phyloP scores from a whole-genome alignment of 1,140 invertebrate genomes.

The Panulirus ornatus region DNA sequence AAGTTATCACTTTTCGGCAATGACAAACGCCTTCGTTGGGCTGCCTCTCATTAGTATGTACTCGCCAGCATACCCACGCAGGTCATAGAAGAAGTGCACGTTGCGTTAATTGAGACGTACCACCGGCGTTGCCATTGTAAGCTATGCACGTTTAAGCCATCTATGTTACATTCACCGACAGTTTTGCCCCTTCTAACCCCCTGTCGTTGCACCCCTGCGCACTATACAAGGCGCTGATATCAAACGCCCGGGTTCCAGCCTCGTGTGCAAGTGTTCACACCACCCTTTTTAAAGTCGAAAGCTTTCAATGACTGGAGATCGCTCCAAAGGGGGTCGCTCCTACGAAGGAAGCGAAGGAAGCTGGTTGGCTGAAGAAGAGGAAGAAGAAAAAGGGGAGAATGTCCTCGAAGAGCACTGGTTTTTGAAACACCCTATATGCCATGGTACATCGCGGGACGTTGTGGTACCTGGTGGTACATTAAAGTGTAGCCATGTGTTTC shows the following conservation, averaged over 20 bases:
- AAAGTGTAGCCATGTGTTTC: conserved; percentile 71
- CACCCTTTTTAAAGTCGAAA: no score
- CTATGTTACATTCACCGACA: background rate
- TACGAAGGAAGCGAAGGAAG: no score
- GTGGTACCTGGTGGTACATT: conserved; percentile 55
- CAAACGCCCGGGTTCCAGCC: background rate
- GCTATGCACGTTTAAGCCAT: conserved; percentile 32
- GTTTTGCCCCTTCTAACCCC: conserved; percentile 11
- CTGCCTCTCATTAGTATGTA: conserved; percentile 50
- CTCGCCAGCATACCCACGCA: background rate
- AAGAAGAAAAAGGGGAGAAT: no score
- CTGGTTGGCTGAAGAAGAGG: no score
- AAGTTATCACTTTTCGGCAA: conserved; percentile 33
- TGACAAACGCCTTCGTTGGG: conserved; percentile 20
- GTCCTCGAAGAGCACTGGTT: no score
- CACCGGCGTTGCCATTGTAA: conserved; percentile 28
- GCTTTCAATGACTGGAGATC: no score
- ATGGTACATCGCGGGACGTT: conserved; percentile 28
- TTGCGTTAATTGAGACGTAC: conserved; percentile 63
- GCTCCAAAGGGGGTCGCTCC: no score
- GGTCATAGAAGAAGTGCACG: conserved; percentile 15
- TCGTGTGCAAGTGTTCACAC: no score
- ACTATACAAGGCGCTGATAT: conserved; percentile 5
- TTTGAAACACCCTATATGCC: conserved; percentile 5
- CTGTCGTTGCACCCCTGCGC: background rate